Conservation (phyloP, 2,888 invertebrate genomes). For the Polylopha cassiicola region DNA sequence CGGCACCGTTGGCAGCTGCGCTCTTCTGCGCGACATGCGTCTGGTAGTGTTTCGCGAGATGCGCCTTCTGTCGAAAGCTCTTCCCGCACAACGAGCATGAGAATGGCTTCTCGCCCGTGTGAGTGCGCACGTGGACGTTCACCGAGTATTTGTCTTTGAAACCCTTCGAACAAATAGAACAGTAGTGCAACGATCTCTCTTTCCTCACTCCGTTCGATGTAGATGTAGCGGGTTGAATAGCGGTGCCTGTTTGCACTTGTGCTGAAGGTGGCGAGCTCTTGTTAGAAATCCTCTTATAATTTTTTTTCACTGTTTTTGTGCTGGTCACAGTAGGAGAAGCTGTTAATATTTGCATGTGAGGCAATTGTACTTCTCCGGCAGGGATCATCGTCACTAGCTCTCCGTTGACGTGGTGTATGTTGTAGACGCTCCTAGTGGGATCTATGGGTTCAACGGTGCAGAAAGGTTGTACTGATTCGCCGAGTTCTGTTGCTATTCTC, state of each 20-base stretch:
- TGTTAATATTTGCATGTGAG: slow-evolving; percentile 75
- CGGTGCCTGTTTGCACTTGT: slow-evolving; percentile 57
- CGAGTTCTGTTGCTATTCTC: slow-evolving; percentile 88
- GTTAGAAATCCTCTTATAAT: slow-evolving; percentile 81
- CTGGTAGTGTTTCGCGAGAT: slow-evolving; percentile 94
- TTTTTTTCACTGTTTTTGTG: slow-evolving; percentile 81
- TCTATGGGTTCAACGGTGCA: slow-evolving; percentile 78
- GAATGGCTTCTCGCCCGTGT: slow-evolving; percentile 98
- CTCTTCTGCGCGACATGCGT: slow-evolving; percentile 93
- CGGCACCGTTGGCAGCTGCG: slow-evolving; percentile 80
- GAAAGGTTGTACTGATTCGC: slow-evolving; percentile 85
- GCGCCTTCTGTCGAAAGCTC: slow-evolving; percentile 94
- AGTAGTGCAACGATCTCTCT: slow-evolving; percentile 92
- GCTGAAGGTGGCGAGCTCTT: slow-evolving; percentile 67
- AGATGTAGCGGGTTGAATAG: slow-evolving; percentile 74
- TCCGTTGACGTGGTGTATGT: slow-evolving; percentile 70
- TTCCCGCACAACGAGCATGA: slow-evolving; percentile 95
- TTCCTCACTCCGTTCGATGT: slow-evolving; percentile 86
- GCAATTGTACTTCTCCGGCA: slow-evolving; percentile 62
- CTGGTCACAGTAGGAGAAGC: slow-evolving; percentile 79
- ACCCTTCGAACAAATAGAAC: slow-evolving; percentile 95
- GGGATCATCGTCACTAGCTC: slow-evolving; percentile 71
- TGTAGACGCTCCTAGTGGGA: slow-evolving; percentile 73
- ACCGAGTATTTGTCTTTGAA: slow-evolving; percentile 98
- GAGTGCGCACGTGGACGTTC: slow-evolving; percentile 97